These are phyloP conservation scores for Mormyrus iriodes DNA, from an alignment of 2,113 vertebrate species.

Conservation along the genomic window DNA sequence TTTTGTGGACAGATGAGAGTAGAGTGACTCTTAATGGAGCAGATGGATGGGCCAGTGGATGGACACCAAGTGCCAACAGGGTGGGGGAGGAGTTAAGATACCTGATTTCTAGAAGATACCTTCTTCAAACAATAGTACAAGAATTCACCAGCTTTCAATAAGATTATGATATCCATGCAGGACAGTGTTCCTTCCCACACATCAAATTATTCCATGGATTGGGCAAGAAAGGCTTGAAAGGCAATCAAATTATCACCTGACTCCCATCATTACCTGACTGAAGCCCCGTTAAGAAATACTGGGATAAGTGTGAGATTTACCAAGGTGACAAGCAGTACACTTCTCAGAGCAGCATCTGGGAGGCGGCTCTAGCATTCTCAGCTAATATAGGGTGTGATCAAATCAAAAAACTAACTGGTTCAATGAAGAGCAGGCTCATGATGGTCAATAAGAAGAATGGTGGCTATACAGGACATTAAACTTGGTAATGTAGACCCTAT, in stretches of 20 bases:
- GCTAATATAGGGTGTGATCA: neutral
- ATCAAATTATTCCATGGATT: neutral
- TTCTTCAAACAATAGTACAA: neutral
- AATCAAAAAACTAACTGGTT: neutral
- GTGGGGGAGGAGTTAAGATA: neutral
- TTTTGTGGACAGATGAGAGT: neutral
- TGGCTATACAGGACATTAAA: neutral
- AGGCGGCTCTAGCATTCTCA: neutral
- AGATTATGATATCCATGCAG: neutral
- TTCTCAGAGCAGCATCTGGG: neutral
- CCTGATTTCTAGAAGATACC: neutral
- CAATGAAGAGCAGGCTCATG: neutral
- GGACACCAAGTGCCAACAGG: neutral
- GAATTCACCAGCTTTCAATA: neutral
- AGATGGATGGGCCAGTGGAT: neutral
- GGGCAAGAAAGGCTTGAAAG: neutral
- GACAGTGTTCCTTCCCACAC: neutral
- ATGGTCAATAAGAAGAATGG: neutral
- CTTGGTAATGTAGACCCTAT: no score
- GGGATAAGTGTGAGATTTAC: neutral
- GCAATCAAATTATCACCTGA: neutral
- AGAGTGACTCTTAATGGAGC: neutral
- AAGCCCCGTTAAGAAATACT: neutral
- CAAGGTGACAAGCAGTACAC: neutral
- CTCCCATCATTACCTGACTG: neutral